Conservation (phyloP, 2,888 invertebrate species). For the Troides aeacus region DNA sequence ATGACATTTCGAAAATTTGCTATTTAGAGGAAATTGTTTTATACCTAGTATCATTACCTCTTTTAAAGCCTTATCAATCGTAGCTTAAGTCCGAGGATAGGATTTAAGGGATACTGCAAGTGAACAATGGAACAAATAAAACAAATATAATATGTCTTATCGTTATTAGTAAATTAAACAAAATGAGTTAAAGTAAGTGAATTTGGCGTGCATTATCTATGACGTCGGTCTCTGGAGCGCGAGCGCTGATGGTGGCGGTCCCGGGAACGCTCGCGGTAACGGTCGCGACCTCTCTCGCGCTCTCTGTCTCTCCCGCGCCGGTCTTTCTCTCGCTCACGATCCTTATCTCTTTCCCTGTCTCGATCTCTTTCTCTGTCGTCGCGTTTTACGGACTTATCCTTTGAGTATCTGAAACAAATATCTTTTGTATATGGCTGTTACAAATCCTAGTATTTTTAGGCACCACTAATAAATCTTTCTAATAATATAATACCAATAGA, state of each 20-base stretch:
- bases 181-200: conserved; percentile 40
- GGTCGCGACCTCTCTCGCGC: conserved; percentile 41
- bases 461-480: too few relatives aligned
- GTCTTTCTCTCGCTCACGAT: conserved; percentile 51
- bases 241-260: conserved; percentile 39
- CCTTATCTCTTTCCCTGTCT: conserved; percentile 56
- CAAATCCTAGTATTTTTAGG: too few relatives aligned
- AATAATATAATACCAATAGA: too few relatives aligned
- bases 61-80: too few relatives aligned
- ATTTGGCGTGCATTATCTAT: conserved; percentile 58
- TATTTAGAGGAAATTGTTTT: too few relatives aligned
- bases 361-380: conserved; percentile 60
- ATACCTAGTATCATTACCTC: too few relatives aligned
- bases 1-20: too few relatives aligned
- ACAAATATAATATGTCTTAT: conserved; percentile 54
- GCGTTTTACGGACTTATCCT: conserved; percentile 62
- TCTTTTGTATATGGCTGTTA: background rate
- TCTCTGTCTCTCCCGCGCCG: conserved; percentile 42
- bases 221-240: conserved; percentile 54
- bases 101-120: background rate
- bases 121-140: conserved; percentile 24
- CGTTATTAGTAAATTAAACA: conserved; percentile 43
- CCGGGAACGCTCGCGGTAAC: conserved; percentile 39
- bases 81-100: too few relatives aligned
- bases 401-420: conserved; percentile 65